Percentiles rank a stretch among this genome's conserved stretches.
phyloP scores from a whole-genome alignment of 2,888 invertebrate species.

The Oligia strigilis region DNA sequence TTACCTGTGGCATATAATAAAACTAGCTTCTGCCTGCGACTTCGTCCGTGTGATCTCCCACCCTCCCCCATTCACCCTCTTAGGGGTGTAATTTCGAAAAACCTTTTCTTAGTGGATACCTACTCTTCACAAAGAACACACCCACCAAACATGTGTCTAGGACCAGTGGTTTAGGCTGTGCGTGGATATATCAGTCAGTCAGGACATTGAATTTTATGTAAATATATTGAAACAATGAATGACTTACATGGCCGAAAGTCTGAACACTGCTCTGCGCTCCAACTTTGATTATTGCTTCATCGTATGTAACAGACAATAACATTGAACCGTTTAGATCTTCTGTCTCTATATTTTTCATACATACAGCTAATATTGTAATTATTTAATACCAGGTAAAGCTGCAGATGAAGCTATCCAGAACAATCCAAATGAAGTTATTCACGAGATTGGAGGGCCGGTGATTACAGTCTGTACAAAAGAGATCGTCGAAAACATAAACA shows the following conservation, averaged over 20 bases:
- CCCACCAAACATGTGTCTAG: too few species aligned
- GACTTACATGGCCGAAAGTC: background rate
- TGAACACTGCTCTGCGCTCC: background rate
- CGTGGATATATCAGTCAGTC: too few species aligned
- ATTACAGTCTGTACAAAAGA: background rate
- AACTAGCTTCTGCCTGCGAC: background rate
- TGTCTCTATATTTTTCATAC: constrained; percentile 1
- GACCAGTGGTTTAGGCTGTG: too few species aligned
- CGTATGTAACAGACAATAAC: background rate
- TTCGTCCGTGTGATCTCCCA: too few species aligned
- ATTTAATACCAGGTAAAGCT: constrained; percentile 36
- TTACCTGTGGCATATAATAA: background rate
- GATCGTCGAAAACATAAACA: constrained; percentile 13
- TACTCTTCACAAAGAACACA: too few species aligned
- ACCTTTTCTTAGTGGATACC: too few species aligned
- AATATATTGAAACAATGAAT: background rate
- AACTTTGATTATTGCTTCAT: background rate
- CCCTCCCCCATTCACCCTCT: too few species aligned
- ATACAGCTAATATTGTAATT: background rate
- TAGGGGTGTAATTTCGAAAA: too few species aligned
- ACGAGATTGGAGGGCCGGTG: constrained; percentile 30
- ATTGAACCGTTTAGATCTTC: background rate
- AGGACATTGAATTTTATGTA: too few species aligned
- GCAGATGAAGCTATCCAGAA: background rate
- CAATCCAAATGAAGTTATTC: constrained; percentile 24